phyloP scores from a whole-genome alignment of 1,140 invertebrate species.

The Procambarus virginalis region DNA sequence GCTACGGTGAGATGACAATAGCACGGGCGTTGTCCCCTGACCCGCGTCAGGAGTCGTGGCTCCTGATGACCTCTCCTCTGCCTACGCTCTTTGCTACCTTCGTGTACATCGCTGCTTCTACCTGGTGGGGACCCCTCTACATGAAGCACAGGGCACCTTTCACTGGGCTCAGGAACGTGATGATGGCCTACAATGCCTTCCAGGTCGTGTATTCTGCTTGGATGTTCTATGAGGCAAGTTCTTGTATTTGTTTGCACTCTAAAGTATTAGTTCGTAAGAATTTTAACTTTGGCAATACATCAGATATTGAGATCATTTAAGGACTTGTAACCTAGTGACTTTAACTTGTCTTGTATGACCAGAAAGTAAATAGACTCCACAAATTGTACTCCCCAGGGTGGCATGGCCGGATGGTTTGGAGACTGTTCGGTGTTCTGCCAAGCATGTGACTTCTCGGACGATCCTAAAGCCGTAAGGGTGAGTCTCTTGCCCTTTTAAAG shows the following conservation, averaged over 20 bases:
- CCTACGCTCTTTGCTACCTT: constrained; percentile 89
- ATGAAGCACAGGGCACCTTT: constrained; percentile 92
- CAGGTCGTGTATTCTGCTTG: constrained; percentile 88
- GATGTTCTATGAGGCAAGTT: constrained; percentile 86
- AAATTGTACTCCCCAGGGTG: constrained; percentile 1
- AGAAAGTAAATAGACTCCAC: too few relatives aligned
- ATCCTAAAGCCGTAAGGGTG: constrained; percentile 44
- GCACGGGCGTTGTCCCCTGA: constrained; percentile 75
- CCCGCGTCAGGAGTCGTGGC: constrained; percentile 90
- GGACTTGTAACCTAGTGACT: too few relatives aligned
- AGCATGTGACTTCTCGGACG: constrained; percentile 59
- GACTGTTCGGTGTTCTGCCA: constrained; percentile 59
- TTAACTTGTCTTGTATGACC: too few relatives aligned
- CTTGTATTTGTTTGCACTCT: too few relatives aligned
- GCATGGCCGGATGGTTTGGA: constrained; percentile 63
- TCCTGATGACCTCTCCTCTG: constrained; percentile 90
- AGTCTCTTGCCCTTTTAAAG: not conserved
- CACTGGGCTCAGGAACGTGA: constrained; percentile 81
- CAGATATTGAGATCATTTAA: too few relatives aligned
- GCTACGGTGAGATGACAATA: constrained; percentile 29
- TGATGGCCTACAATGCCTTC: constrained; percentile 88
- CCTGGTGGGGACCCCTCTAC: constrained; percentile 85
- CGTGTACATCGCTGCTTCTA: constrained; percentile 88
- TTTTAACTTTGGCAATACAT: too few relatives aligned
- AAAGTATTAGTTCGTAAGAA: too few relatives aligned